Conservation (phyloP, 2,113 vertebrate species). For the Cercopithecus mona region DNA sequence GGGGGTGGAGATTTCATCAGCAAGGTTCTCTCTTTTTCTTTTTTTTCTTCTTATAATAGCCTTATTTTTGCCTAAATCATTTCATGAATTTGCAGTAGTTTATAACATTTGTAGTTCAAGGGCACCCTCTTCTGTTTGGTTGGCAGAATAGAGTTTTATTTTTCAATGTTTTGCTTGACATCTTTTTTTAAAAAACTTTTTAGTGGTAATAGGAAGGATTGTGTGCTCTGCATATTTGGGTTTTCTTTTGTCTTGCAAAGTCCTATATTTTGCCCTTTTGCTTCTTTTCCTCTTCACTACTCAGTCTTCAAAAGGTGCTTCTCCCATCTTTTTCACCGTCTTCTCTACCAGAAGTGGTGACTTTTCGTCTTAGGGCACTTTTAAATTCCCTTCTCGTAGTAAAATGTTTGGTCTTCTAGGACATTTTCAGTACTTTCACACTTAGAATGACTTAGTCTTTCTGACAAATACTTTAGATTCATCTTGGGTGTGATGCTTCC, state of each 20-base stretch:
- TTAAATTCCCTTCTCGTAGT: neutral
- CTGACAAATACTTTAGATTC: neutral
- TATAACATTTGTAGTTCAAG: neutral
- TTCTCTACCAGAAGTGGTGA: neutral
- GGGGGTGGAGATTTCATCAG: neutral
- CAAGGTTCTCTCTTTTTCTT: neutral
- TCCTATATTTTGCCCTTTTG: neutral
- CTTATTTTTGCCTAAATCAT: neutral
- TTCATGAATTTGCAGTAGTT: neutral
- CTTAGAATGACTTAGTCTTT: neutral
- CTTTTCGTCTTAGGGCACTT: neutral
- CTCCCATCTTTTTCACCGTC: neutral
- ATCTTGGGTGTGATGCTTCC: neutral
- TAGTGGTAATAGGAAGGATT: neutral
- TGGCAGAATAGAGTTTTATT: neutral
- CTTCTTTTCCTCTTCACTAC: neutral
- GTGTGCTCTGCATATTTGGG: neutral
- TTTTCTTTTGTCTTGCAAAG: neutral
- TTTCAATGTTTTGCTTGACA: neutral
- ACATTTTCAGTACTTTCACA: neutral
- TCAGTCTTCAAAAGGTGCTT: neutral
- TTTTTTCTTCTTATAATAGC: neutral
- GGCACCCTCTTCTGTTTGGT: constrained; percentile 49
- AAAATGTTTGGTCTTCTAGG: neutral
- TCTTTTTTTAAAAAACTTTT: too few relatives aligned